phyloP scores from a whole-genome alignment of 2,797 vertebrate genomes.

The Centropyge bicolor region DNA sequence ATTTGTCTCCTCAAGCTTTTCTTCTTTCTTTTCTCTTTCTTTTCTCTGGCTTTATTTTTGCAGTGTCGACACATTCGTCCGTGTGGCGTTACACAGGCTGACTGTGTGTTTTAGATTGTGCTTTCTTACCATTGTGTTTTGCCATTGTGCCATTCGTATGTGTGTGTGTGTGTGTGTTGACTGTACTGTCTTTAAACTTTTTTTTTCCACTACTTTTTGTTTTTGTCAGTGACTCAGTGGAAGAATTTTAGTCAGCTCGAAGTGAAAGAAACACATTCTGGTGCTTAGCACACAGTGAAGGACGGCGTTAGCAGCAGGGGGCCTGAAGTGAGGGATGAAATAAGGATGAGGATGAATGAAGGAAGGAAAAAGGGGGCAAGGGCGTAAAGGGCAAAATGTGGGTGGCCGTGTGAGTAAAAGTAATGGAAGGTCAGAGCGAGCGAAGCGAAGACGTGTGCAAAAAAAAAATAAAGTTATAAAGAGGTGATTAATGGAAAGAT shows the following conservation, averaged over 20 bases:
- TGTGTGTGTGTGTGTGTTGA: conserved; percentile 21
- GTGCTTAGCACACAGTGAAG: conserved; percentile 30
- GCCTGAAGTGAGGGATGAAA: conserved; percentile 41
- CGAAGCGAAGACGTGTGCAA: conserved; percentile 18
- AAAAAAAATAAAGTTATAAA: conserved; percentile 28
- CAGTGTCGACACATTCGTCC: conserved; percentile 65
- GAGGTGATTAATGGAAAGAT: conserved; percentile 32
- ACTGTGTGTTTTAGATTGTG: conserved; percentile 49
- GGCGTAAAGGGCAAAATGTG: conserved; percentile 8
- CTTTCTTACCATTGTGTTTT: conserved; percentile 36
- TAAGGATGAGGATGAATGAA: conserved; percentile 35
- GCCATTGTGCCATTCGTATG: conserved; percentile 10
- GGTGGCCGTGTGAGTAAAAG: conserved; percentile 4
- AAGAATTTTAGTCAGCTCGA: conserved; percentile 38
- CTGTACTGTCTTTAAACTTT: conserved; percentile 34
- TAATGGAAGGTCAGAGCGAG: conserved; percentile 11
- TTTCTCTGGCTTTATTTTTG: conserved; percentile 60
- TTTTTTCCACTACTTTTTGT: conserved; percentile 31
- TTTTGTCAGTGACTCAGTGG: conserved; percentile 37
- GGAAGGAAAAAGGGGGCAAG: conserved; percentile 14
- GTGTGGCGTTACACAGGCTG: conserved; percentile 52
- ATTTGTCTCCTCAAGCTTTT: conserved; percentile 55
- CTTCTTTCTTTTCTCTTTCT: conserved; percentile 39
- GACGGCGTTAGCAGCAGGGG: conserved; percentile 8
- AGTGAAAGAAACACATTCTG: conserved; percentile 39